Evolutionary conservation across 2,888 invertebrate genomes (phyloP), one percentile per base, ranked within the genome.

Genomic region (Troglohyphantes excavatus): DNA sequence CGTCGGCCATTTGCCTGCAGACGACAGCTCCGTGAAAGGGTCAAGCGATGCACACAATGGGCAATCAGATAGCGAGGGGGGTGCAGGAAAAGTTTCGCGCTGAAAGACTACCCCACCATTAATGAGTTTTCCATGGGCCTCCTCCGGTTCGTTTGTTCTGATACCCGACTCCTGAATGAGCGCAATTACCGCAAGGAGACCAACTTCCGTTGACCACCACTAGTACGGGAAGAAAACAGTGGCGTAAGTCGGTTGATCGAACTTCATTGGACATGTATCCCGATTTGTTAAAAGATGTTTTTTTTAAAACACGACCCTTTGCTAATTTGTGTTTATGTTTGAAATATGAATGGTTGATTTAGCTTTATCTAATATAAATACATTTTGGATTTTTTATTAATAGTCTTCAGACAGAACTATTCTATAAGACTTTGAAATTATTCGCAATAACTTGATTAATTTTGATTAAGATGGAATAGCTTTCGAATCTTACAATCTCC

Each of bases 51-150:
- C 53, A n/a, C 63, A 82, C 82, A 84, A 75, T 67, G 46, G 84
- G 75, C 73, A 84, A 84, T 84, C 84, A 84, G 17, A 53, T 27
- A 59, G 19, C 29, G 17, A 6, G n/a, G 79, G 79, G 68, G 19
- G n/a, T n/a, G n/a, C n/a, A n/a, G 73, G 83, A 65, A 84, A 84
- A 84, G 75, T 75, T 84, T 84, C 59, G 29, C 27, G 63, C n/a
- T n/a, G 63, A 65, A 72, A 81, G 68, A 68, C 68, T 61, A 33
- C 61, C 61, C 59, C 39, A 13, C 68, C 63, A 75, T 84, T 84
- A 84, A 84, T 84, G 84, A 84, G 84, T 84, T 84, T 84, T 75
- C 84, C 75, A 84, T 84, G 53, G 75, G 75, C 84, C 75, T 84
- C 75, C 75, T 84, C 75, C 67, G 33, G 53, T 67, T 65, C 67